Conservation (phyloP, 1,140 invertebrate species). For the Aleiodes sp. region DNA sequence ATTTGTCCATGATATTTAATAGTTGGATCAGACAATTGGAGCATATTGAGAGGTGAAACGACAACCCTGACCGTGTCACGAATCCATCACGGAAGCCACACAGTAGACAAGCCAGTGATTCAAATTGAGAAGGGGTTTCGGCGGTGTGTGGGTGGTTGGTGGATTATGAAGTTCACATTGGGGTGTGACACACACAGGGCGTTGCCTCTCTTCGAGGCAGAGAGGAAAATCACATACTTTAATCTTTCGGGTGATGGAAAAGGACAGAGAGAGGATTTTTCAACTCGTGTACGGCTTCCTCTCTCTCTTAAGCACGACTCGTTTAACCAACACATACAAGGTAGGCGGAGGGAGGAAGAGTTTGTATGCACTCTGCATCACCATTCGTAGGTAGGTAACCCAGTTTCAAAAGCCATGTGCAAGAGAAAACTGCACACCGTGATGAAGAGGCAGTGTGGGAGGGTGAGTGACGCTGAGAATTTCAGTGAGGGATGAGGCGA, state of each 20-base stretch:
- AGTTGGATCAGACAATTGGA: too few species aligned
- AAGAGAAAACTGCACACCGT: conserved; percentile 49
- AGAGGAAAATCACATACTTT: neutral
- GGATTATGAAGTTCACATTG: neutral
- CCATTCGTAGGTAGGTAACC: conserved; percentile 50
- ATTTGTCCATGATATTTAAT: too few species aligned
- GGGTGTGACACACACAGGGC: neutral
- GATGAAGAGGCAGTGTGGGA: neutral
- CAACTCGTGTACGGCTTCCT: neutral
- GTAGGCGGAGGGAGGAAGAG: too few species aligned
- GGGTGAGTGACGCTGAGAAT: neutral
- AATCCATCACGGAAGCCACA: neutral
- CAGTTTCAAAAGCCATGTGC: conserved; percentile 54
- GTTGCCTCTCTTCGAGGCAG: neutral
- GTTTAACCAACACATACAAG: too few species aligned
- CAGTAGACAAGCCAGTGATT: neutral
- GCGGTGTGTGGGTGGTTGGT: neutral
- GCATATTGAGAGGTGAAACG: too few species aligned
- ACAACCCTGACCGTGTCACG: too few species aligned
- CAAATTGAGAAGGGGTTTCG: neutral
- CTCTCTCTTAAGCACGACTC: neutral
- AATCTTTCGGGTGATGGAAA: too few species aligned
- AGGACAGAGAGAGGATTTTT: neutral
- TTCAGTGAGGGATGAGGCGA: conserved; percentile 22
- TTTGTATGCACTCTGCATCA: neutral